Base-by-base conservation (phyloP, 92 coral and sea anemone species). In the Pocillopora meandrina region DNA sequence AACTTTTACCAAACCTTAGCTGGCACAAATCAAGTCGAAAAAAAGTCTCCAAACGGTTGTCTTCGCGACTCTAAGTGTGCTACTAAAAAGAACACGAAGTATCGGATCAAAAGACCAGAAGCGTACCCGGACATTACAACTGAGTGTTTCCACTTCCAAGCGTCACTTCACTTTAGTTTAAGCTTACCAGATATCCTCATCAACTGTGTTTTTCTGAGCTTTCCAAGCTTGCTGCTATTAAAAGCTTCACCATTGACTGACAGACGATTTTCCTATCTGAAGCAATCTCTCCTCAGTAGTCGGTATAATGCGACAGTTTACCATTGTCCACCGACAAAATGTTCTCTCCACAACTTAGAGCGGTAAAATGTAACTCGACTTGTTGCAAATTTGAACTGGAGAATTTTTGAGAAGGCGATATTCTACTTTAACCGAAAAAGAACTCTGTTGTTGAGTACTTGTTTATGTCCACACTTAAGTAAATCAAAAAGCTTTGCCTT, bases 181-280 rank as follows among this genome's bases (percentile, higher is more conserved):
- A 71, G 21, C 91, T 26, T 56, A 90, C 91, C 93, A 90, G 62
- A 93, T 85, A 71, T 92, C 89, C 59, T 74, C 75, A 19, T 92
- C 78, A 34, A 87, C 67, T 42, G 99, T 94, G 80, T 93, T 95
- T 67, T 96, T 96, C 81, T 95, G 96, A 81, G 83, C 93, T 55
- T 90, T 81, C 98, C 98, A 93, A 56, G 96, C 70, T 71, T 85
- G 65, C 92, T 87, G 79, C 92, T 90, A 65, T 96, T 94, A 56
- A 96, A 94, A 62, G 98, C 98, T 75, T 96, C 98, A 61, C 98
- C 98, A 74, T 96, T 96, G 61, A 96, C 95, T 75, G 85, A 86
- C 72, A 96, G 82, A 98, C 98, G 8, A 96, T 62, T 91, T 81
- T 19, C 98, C 98, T 91, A 96, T 94, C 90, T 96, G 96, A 0